phyloP scores from a whole-genome alignment of 2,888 invertebrate species.

The Polyommatus icarus region DNA sequence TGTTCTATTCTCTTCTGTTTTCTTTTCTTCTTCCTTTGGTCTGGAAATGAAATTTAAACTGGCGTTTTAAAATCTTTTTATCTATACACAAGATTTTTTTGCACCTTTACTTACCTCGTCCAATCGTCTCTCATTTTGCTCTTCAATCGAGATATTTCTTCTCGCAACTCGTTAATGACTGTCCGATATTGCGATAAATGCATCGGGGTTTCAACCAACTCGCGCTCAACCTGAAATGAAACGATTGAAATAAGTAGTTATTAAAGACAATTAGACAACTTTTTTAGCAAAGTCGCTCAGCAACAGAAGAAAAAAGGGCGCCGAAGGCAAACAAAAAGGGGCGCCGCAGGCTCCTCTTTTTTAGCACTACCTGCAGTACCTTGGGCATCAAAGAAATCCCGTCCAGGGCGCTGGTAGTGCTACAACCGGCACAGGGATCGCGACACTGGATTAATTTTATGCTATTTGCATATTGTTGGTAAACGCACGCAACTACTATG shows the following conservation, averaged over 20 bases:
- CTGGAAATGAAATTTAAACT: conserved; percentile 43
- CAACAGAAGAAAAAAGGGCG: no score
- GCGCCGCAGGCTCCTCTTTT: no score
- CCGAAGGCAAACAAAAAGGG: no score
- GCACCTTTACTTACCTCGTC: conserved; percentile 58
- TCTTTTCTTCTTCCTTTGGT: conserved; percentile 60
- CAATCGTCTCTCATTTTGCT: conserved; percentile 89
- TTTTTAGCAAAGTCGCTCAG: no score
- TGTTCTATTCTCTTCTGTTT: conserved; percentile 49
- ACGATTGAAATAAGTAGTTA: neutral
- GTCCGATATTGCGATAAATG: conserved; percentile 92
- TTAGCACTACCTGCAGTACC: no score
- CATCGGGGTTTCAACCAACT: conserved; percentile 84
- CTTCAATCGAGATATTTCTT: conserved; percentile 90
- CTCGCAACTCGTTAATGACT: conserved; percentile 89
- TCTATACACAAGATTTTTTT: neutral
- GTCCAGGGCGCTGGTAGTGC: no score
- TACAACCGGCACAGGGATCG: no score
- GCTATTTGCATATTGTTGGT: no score
- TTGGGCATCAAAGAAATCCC: no score
- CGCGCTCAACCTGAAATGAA: conserved; percentile 80
- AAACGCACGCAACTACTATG: no score
- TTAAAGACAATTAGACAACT: neutral
- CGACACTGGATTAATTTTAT: no score
- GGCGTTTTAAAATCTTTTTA: neutral